Evolutionary conservation across 1,140 invertebrate species (phyloP).

Genomic region (Callitettix versicolor): DNA sequence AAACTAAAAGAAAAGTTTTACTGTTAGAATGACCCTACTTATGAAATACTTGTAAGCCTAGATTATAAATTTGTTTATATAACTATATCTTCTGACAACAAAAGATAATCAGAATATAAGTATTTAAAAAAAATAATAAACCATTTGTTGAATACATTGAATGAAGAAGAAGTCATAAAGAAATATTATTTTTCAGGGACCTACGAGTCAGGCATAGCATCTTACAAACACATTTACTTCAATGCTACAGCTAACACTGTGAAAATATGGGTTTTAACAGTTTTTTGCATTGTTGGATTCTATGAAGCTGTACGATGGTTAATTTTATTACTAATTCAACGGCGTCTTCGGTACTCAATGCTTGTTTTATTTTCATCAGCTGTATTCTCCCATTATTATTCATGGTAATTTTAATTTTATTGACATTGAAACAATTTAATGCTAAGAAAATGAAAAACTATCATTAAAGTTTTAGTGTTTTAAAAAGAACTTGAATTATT

Average conservation of each 20-base stretch:
- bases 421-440: no score
- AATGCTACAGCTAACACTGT: constrained; percentile 62
- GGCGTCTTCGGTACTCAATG: constrained; percentile 54
- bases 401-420: constrained; percentile 36
- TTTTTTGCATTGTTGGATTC: constrained; percentile 50
- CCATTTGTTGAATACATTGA: no score
- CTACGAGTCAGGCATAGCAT: constrained; percentile 61
- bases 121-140: no score
- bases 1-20: no score
- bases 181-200: constrained; percentile 39
- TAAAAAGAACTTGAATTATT: no score
- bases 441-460: background rate
- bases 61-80: no score
- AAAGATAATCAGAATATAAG: no score
- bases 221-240: constrained; percentile 76
- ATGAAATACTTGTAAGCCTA: no score
- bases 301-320: constrained; percentile 63
- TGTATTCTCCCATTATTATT: constrained; percentile 72
- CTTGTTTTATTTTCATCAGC: constrained; percentile 54
- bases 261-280: constrained; percentile 65
- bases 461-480: background rate
- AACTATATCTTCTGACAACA: no score
- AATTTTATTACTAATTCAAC: constrained; percentile 41
- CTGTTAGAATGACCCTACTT: no score
- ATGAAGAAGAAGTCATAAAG: no score